Evolutionary conservation across 1,140 invertebrate species (phyloP).

Genomic region (Philaenus spumarius): DNA sequence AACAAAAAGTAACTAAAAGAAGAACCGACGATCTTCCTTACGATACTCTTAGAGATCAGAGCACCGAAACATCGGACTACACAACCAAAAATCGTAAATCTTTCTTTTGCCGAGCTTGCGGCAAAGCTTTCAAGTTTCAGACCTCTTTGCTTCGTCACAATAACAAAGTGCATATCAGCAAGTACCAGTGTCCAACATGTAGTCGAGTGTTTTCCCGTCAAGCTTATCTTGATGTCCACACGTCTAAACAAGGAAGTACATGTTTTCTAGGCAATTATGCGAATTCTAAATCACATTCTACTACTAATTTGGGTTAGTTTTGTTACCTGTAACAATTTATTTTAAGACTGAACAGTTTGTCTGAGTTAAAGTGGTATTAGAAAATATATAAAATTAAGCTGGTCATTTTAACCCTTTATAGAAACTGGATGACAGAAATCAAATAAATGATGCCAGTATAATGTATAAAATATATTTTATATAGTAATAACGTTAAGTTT

Average conservation of each 20-base stretch:
- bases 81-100: conserved; percentile 22
- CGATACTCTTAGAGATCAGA: neutral
- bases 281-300: no score
- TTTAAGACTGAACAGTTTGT: no score
- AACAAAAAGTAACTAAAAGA: neutral
- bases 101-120: conserved; percentile 28
- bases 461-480: no score
- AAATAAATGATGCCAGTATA: no score
- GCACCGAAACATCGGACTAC: conserved; percentile 11
- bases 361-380: no score
- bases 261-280: conserved; percentile 23
- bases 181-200: conserved; percentile 31
- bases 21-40: conserved; percentile 1
- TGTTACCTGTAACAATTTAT: no score
- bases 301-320: no score
- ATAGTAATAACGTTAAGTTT: no score
- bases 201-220: conserved; percentile 31
- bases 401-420: no score
- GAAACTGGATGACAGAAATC: no score
- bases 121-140: conserved; percentile 32
- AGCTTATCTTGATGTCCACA: conserved; percentile 31
- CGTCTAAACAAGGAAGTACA: conserved; percentile 29
- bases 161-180: conserved; percentile 32
- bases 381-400: no score
- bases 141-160: conserved; percentile 32